Evolutionary conservation across 2,888 invertebrate genomes (phyloP).

Genomic region (Morpho deidamia): DNA sequence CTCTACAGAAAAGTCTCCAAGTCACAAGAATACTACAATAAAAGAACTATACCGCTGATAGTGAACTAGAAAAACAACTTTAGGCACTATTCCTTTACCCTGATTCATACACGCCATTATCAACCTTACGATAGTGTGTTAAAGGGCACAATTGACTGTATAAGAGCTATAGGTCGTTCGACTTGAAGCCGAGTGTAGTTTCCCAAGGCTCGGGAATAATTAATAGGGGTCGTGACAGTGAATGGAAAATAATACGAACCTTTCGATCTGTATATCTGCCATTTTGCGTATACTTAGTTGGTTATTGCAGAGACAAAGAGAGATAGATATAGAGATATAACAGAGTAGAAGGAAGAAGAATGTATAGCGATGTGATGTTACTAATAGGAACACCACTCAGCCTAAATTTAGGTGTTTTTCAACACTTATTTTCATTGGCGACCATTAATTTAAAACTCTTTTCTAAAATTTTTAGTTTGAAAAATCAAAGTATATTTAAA

Average conservation of each 20-base stretch:
- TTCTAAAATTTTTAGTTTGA: no score
- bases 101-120: background rate
- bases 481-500: no score
- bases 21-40: constrained; percentile 7
- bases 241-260: constrained; percentile 6
- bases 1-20: background rate
- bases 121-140: background rate
- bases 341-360: no score
- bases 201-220: constrained; percentile 17
- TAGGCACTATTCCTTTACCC: constrained; percentile 6
- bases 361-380: no score
- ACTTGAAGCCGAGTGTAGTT: constrained; percentile 12
- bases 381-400: no score
- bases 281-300: background rate
- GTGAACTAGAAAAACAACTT: constrained; percentile 18
- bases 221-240: constrained; percentile 21
- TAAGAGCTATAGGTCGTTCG: constrained; percentile 2
- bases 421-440: no score
- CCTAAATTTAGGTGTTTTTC: no score
- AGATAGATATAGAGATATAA: no score
- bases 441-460: no score
- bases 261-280: constrained; percentile 5
- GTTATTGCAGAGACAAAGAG: no score
- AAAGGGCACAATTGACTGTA: background rate
- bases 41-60: constrained; percentile 13